Percentiles rank a stretch among this genome's conserved stretches.
These are phyloP conservation scores for Sebastiscus tertius DNA, from an alignment of 2,797 vertebrate genomes.

Conservation along the genomic window DNA sequence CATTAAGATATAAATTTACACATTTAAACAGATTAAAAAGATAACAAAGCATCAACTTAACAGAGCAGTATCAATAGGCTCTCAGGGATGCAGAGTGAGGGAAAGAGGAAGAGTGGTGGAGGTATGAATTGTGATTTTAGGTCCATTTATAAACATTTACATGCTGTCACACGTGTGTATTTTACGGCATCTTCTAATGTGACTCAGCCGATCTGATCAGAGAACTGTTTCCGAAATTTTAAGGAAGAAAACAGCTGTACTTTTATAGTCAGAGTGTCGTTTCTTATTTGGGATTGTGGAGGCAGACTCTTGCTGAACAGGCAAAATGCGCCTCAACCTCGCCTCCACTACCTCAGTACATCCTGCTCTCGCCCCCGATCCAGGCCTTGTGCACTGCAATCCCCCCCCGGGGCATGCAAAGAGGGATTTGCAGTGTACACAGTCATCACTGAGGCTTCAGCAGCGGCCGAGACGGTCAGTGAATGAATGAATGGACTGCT, in stretches of 20 bases:
- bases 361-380: conserved; percentile 40
- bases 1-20: neutral
- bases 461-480: conserved; percentile 40
- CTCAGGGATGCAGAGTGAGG: neutral
- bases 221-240: neutral
- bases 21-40: neutral
- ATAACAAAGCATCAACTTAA: neutral
- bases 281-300: conserved; percentile 9
- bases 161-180: neutral
- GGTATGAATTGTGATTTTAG: neutral
- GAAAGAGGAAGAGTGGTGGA: neutral
- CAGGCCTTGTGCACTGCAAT: conserved; percentile 51
- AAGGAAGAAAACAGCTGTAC: neutral
- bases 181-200: neutral
- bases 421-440: conserved; percentile 83
- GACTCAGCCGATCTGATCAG: neutral
- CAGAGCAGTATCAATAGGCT: neutral
- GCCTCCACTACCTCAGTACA: conserved; percentile 26
- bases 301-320: conserved; percentile 75
- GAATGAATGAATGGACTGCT: conserved; percentile 25
- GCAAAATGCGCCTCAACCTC: conserved; percentile 66
- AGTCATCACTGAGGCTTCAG: conserved; percentile 74
- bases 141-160: neutral
- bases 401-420: conserved; percentile 72
- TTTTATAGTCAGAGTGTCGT: neutral